Base-by-base conservation (phyloP, 2,888 invertebrate species). In the Tiphia femorata region DNA sequence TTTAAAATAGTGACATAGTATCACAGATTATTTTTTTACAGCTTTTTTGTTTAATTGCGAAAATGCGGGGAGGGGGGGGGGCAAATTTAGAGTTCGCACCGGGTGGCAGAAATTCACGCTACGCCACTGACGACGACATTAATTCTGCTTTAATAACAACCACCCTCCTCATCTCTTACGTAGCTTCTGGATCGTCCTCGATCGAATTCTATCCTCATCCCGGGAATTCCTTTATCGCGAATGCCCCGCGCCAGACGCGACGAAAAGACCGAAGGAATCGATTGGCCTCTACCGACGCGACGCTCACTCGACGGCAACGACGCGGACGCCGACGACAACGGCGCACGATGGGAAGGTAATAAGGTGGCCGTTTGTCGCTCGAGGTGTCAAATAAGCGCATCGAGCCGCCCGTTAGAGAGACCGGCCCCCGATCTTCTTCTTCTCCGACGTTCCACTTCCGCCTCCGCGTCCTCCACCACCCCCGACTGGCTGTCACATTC, bases 311-410 rank as follows among this genome's bases (percentile, higher is more conserved):
- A 40, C 37, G 38, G 14, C 29, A 17, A 12, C 33, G 50, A 30
- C 14, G 30, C 20, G 53, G 58, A 61, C 54, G 42, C n/a, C 49
- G 25, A 30, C 61, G 53, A 67, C 52, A 53, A 64, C 62, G 49
- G 51, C 61, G 53, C 61, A 57, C 67, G 69, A 68, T 64, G 67
- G 70, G 70, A 74, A 78, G 74, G 78, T 80, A 78, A 80, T 80
- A 80, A 80, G 78, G 72, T 72, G 70, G 76, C 77, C 77, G 79
- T 80, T 80, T 78, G 79, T 80, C 80, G 76, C 70, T 75, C 71
- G 62, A 73, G 71, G 72, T 80, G 80, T 80, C 80, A 80, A 80
- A 80, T 80, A 80, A 80, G 73, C 75, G 74, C 75, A 75, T 76
- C 75, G 75, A 69, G 69, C 62, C 60, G 61, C 58, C 68, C 61